phyloP scores from a whole-genome alignment of 2,888 invertebrate species.

The Baronia brevicornis region DNA sequence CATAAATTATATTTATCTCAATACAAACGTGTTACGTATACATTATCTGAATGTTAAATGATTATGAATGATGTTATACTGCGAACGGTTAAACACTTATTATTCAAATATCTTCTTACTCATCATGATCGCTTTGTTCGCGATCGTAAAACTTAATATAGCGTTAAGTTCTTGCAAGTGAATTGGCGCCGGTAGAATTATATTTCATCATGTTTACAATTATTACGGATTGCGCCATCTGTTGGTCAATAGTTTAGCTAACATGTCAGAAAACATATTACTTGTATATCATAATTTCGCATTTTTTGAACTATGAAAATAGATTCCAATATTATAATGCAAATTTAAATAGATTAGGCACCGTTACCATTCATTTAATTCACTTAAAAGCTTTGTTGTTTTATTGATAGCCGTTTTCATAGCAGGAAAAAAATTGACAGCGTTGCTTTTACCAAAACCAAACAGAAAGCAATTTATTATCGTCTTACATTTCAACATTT shows the following conservation, averaged over 20 bases:
- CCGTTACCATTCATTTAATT: constrained; percentile 1
- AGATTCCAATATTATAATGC: too few species aligned
- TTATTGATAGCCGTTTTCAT: constrained; percentile 9
- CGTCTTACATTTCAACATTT: constrained; percentile 27
- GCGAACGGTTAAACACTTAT: constrained; percentile 6
- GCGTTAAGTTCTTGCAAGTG: constrained; percentile 17
- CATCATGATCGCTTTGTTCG: constrained; percentile 8
- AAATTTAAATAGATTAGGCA: not conserved
- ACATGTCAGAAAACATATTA: too few species aligned
- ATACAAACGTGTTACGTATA: not conserved
- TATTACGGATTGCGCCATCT: constrained; percentile 16
- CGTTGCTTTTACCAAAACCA: constrained; percentile 28
- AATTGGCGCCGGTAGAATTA: constrained; percentile 10
- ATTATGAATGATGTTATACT: constrained; percentile 9
- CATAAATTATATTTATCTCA: too few species aligned
- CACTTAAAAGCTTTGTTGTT: constrained; percentile 4
- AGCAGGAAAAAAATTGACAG: constrained; percentile 22
- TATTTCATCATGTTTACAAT: constrained; percentile 6
- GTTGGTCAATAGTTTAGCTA: constrained; percentile 15
- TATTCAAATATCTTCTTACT: constrained; percentile 8
- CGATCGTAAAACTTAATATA: constrained; percentile 22
- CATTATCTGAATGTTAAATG: constrained; percentile 6
- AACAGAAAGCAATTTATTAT: constrained; percentile 31
- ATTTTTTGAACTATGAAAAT: too few species aligned
- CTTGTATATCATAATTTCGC: too few species aligned